Percentiles rank a stretch among this genome's conserved stretches.
Conservation (phyloP, 2,888 invertebrate species). For the Caenorhabditis parvicauda region DNA sequence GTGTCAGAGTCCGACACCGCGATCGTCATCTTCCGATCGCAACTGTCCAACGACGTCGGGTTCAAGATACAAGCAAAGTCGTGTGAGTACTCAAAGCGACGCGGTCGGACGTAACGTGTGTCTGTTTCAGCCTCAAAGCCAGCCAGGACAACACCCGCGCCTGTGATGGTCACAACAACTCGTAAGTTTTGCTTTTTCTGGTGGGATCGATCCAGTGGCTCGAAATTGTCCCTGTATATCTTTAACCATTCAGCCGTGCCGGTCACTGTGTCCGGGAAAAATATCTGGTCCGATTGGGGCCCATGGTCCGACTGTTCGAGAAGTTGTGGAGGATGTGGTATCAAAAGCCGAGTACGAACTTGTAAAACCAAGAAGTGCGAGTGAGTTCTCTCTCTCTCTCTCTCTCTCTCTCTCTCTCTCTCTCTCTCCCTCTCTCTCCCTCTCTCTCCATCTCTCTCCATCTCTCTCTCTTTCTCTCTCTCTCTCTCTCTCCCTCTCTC, state of each 20-base stretch:
- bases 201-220: too few relatives aligned
- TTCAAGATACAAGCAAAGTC: constrained; percentile 43
- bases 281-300: constrained; percentile 56
- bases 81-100: constrained; percentile 23
- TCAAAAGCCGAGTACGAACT: constrained; percentile 39
- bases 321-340: constrained; percentile 59
- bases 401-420: too few relatives aligned
- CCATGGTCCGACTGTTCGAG: constrained; percentile 55
- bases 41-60: constrained; percentile 48
- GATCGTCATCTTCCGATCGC: constrained; percentile 71
- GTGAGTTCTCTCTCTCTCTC: constrained; percentile 31
- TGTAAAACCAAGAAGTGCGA: constrained; percentile 54
- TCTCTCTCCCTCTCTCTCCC: too few relatives aligned
- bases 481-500: too few relatives aligned
- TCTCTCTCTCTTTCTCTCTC: too few relatives aligned
- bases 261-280: constrained; percentile 32
- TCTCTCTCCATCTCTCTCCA: too few relatives aligned
- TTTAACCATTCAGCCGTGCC: constrained; percentile 31
- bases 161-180: constrained; percentile 34
- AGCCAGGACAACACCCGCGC: constrained; percentile 37
- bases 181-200: constrained; percentile 9
- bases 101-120: background rate
- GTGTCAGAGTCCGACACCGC: constrained; percentile 91
- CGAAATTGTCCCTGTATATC: too few relatives aligned
- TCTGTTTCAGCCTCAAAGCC: constrained; percentile 24